phyloP scores from a whole-genome alignment of 2,888 invertebrate species.

The Scaptomyza polygonia region DNA sequence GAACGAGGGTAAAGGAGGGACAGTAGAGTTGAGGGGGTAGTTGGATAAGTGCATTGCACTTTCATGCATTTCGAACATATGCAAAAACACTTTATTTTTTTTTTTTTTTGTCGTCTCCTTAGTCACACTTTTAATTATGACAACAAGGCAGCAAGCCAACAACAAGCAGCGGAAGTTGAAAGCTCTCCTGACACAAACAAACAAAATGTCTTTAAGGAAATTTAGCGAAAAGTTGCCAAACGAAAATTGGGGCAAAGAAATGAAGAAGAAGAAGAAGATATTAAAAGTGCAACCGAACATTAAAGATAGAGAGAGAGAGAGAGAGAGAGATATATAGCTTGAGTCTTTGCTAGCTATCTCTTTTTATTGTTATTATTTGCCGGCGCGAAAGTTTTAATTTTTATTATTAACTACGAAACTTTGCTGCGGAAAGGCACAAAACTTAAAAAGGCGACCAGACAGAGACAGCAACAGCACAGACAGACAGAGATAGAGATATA shows the following conservation, averaged over 20 bases:
- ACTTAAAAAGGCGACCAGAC: slow-evolving; percentile 72
- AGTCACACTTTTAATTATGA: slow-evolving; percentile 54
- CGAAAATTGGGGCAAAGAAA: slow-evolving; percentile 49
- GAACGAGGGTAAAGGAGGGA: not conserved
- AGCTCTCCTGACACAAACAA: slow-evolving; percentile 5
- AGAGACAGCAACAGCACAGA: slow-evolving; percentile 34
- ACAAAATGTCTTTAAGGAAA: slow-evolving; percentile 55
- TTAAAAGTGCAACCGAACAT: slow-evolving; percentile 12
- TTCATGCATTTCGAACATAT: slow-evolving; percentile 35
- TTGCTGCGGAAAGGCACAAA: slow-evolving; percentile 65
- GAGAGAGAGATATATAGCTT: not conserved
- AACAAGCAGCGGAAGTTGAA: slow-evolving; percentile 13
- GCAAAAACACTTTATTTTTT: slow-evolving; percentile 35
- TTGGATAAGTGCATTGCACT: slow-evolving; percentile 44
- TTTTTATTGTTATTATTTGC: slow-evolving; percentile 78
- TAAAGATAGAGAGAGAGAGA: slow-evolving; percentile 6
- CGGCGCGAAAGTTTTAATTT: slow-evolving; percentile 80
- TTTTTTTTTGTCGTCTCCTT: not conserved
- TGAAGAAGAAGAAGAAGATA: slow-evolving; percentile 9
- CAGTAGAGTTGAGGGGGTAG: not conserved
- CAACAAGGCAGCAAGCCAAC: slow-evolving; percentile 2
- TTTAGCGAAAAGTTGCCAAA: slow-evolving; percentile 39
- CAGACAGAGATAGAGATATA: slow-evolving; percentile 20
- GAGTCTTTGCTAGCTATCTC: slow-evolving; percentile 50
- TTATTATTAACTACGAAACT: slow-evolving; percentile 81